Evolutionary conservation across 2,797 vertebrate species (phyloP).

Genomic region (Sylvia borin): DNA sequence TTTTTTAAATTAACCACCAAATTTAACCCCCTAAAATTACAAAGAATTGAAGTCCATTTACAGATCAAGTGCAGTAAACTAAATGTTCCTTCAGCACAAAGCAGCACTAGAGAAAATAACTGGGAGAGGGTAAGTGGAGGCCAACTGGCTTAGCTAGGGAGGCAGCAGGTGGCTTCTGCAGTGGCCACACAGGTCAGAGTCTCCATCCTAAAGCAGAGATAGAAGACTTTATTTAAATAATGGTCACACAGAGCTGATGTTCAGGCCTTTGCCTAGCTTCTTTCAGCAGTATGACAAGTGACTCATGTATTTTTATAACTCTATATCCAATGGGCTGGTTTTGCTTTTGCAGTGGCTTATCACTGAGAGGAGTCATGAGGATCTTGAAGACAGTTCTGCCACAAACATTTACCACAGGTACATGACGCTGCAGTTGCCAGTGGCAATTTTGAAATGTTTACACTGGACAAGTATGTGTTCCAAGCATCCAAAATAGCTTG

Average conservation of each 20-base stretch:
- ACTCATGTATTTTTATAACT: constrained; percentile 13
- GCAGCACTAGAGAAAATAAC: constrained; percentile 77
- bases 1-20: constrained; percentile 79
- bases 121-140: constrained; percentile 53
- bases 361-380: constrained; percentile 60
- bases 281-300: constrained; percentile 50
- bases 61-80: constrained; percentile 79
- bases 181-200: constrained; percentile 62
- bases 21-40: constrained; percentile 78
- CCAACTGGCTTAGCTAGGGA: constrained; percentile 65
- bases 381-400: constrained; percentile 58
- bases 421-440: background rate
- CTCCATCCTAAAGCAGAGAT: constrained; percentile 71
- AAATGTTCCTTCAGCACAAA: constrained; percentile 80
- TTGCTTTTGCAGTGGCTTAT: constrained; percentile 46
- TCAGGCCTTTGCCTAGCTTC: constrained; percentile 70
- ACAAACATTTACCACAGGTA: constrained; percentile 52
- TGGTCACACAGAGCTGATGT: constrained; percentile 62
- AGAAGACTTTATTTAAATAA: constrained; percentile 69
- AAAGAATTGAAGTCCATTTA: constrained; percentile 78
- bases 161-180: constrained; percentile 66
- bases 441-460: constrained; percentile 67
- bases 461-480: constrained; percentile 61
- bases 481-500: constrained; percentile 60
- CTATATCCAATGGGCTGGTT: constrained; percentile 51